phyloP scores from a whole-genome alignment of 2,113 vertebrate genomes.

The Lucifuga dentata region DNA sequence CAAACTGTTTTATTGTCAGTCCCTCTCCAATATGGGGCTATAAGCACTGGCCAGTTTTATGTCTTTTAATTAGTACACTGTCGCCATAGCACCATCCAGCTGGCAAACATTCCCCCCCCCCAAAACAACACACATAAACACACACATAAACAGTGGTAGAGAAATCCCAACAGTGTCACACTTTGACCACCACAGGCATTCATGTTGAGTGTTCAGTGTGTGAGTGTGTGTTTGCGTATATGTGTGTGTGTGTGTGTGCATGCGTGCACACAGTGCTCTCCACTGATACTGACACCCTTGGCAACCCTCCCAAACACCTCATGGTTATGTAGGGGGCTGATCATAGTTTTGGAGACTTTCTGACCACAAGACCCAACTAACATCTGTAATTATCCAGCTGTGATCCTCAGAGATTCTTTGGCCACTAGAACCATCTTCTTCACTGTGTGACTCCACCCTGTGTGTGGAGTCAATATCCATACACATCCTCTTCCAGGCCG shows the following conservation, averaged over 20 bases:
- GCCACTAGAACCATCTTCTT: no score
- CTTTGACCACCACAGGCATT: not conserved
- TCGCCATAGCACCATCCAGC: slow-evolving; percentile 55
- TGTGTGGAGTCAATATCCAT: no score
- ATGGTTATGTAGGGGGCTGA: no score
- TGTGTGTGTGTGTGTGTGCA: slow-evolving; percentile 9
- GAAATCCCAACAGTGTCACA: not conserved
- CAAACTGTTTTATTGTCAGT: slow-evolving; percentile 53
- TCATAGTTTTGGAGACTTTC: no score
- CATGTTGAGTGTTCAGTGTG: not conserved
- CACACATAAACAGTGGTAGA: slow-evolving; percentile 46
- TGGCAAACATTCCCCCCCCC: slow-evolving; percentile 50
- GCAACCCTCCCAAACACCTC: no score
- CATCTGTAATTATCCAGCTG: no score
- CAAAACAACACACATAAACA: slow-evolving; percentile 32
- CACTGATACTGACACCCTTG: no score
- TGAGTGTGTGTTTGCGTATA: not conserved
- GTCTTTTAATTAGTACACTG: slow-evolving; percentile 75
- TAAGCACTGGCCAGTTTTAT: slow-evolving; percentile 71
- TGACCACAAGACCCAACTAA: no score
- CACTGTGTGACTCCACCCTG: no score
- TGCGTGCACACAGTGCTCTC: not conserved
- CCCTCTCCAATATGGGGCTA: slow-evolving; percentile 53
- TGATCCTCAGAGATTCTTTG: no score
- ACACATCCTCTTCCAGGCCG: no score